Conservation (phyloP, 2,113 vertebrate species). For the Ictalurus punctatus region DNA sequence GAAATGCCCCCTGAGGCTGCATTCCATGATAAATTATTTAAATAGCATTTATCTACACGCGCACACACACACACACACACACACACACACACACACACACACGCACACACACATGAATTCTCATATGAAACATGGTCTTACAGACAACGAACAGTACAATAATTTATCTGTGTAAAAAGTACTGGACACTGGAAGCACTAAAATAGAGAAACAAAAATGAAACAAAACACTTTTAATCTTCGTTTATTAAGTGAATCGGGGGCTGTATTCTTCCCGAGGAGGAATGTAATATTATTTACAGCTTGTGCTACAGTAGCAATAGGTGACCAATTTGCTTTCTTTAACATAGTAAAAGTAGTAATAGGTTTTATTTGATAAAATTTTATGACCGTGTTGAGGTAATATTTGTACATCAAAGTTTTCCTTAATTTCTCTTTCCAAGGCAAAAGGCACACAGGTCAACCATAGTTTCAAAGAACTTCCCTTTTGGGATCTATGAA, state of each 20-base stretch:
- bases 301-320: conserved; percentile 90
- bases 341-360: conserved; percentile 72
- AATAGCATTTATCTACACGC: conserved; percentile 92
- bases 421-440: conserved; percentile 72
- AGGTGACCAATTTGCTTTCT: conserved; percentile 70
- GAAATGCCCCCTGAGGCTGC: conserved; percentile 84
- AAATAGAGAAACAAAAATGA: conserved; percentile 72
- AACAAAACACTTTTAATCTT: conserved; percentile 70
- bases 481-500: conserved; percentile 43
- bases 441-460: conserved; percentile 68
- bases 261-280: conserved; percentile 52
- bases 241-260: conserved; percentile 61
- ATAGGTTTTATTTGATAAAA: conserved; percentile 61
- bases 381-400: conserved; percentile 95
- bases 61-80: conserved; percentile 44
- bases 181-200: conserved; percentile 76
- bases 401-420: conserved; percentile 93
- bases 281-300: conserved; percentile 85
- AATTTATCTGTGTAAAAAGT: conserved; percentile 91
- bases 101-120: conserved; percentile 45
- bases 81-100: conserved; percentile 69
- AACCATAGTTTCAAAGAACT: conserved; percentile 61
- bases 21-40: conserved; percentile 99
- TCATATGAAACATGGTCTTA: conserved; percentile 70
- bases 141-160: conserved; percentile 79